These are phyloP conservation scores for Platichthys flesus DNA, from an alignment of 2,113 vertebrate genomes.

Conservation along the genomic window DNA sequence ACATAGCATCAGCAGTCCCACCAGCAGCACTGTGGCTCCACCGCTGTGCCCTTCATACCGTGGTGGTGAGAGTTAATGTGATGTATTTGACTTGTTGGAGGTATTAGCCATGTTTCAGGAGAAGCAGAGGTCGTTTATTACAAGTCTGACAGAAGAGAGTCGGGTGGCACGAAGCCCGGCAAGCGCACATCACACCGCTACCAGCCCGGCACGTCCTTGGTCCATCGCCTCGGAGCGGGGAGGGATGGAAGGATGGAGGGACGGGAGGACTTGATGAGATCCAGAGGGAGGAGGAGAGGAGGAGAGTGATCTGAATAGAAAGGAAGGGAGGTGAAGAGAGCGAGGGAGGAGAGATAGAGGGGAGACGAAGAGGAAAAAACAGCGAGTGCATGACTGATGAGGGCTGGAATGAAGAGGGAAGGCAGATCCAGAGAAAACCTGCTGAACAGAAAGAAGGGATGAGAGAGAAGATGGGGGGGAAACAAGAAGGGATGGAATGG, in stretches of 20 bases:
- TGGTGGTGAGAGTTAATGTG: conserved; percentile 58
- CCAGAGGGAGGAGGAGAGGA: conserved; percentile 33
- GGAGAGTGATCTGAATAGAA: conserved; percentile 66
- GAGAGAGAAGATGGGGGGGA: conserved; percentile 9
- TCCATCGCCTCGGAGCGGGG: conserved; percentile 27
- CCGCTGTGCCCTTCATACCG: background rate
- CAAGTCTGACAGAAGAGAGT: conserved; percentile 62
- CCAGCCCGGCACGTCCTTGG: conserved; percentile 63
- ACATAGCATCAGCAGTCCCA: conserved; percentile 45
- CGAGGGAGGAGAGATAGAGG: conserved; percentile 15
- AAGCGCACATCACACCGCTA: conserved; percentile 48
- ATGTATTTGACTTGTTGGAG: conserved; percentile 68
- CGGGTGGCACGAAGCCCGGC: conserved; percentile 36
- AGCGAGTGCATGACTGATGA: conserved; percentile 65
- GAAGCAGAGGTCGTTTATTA: conserved; percentile 65
- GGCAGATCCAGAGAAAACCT: background rate
- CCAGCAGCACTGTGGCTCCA: background rate
- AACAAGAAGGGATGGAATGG: conserved; percentile 14
- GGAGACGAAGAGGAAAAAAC: conserved; percentile 36
- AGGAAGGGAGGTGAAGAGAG: conserved; percentile 35
- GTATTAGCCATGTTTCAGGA: conserved; percentile 72
- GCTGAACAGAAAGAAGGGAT: background rate
- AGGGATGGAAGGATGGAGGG: conserved; percentile 29
- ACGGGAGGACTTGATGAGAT: conserved; percentile 22
- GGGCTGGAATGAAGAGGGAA: conserved; percentile 48